phyloP scores from a whole-genome alignment of 2,113 vertebrate species.

The Odontesthes bonariensis region DNA sequence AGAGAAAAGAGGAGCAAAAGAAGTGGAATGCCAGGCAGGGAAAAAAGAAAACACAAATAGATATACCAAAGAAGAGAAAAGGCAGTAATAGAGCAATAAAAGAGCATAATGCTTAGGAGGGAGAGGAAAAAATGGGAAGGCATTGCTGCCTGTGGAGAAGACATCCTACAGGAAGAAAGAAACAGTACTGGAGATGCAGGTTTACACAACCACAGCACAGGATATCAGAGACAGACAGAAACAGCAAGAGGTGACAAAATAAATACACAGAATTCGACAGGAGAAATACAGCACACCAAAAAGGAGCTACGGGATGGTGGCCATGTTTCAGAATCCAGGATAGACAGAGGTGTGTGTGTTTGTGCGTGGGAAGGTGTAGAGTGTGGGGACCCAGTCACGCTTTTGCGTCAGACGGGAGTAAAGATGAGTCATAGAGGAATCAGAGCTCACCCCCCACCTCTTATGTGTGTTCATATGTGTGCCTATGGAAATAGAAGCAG shows the following conservation, averaged over 20 bases:
- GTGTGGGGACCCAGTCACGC: slow-evolving; percentile 62
- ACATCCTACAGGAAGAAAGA: slow-evolving; percentile 5
- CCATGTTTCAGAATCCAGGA: slow-evolving; percentile 38
- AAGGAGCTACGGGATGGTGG: slow-evolving; percentile 31
- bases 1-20: slow-evolving; percentile 14
- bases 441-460: slow-evolving; percentile 44
- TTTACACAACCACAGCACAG: slow-evolving; percentile 18
- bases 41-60: slow-evolving; percentile 50
- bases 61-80: slow-evolving; percentile 48
- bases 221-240: slow-evolving; percentile 25
- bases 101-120: slow-evolving; percentile 13
- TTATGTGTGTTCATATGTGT: slow-evolving; percentile 22
- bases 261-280: slow-evolving; percentile 31
- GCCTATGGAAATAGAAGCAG: slow-evolving; percentile 47
- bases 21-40: slow-evolving; percentile 36
- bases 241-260: slow-evolving; percentile 11
- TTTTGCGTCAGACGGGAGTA: slow-evolving; percentile 76
- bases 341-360: slow-evolving; percentile 19
- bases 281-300: slow-evolving; percentile 28
- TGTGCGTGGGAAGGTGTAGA: not conserved
- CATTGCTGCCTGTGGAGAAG: slow-evolving; percentile 6
- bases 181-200: slow-evolving; percentile 4
- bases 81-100: slow-evolving; percentile 37
- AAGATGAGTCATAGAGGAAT: slow-evolving; percentile 78
- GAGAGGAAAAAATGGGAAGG: slow-evolving; percentile 16